Evolutionary conservation across 1,140 invertebrate species (phyloP), one percentile per base, ranked within the genome.

Genomic region (Acromyrmex echinatior): DNA sequence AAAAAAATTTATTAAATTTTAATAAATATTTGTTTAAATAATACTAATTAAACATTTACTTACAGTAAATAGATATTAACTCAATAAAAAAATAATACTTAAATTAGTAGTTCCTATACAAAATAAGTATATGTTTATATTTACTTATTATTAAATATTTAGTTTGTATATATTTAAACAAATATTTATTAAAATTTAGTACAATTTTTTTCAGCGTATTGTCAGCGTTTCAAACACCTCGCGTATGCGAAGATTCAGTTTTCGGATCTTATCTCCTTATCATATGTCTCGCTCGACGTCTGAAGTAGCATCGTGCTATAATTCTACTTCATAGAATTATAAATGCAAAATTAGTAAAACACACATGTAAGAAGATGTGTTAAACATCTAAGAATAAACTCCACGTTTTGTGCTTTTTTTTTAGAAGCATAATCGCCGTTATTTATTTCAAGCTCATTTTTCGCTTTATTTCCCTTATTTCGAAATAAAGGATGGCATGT

Each of bases 181-280:
- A 45, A 45, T 45, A 45, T 45, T 45, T 45, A 45, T 45, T 45
- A 45, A 45, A 45, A 45, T 45, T 45, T 45, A 45, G 39, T 45
- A 45, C 39, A 45, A 39, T 3, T 10, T 45, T 45, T 45, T 45
- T 45, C 39, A 45, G 9, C 9, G 9, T 45, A 14, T 76, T 10
- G 28, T 35, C 28, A 56, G 14, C 73, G 1, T n/a, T 58, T 16
- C n/a, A 39, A n/a, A 4, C 25, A n/a, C 9, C 73, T 35, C 62
- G 28, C 16, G 2, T 3, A 3, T 53, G n/a, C 5, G 28, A 51
- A 14, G 31, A 58, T 58, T 53, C 73, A 58, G 51, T 58, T 76
- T 56, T 14, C 28, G 28, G 12, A 51, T 58, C n/a, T 76, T 76
- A 76, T 76, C 53, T 35, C 31, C 53, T 76, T 76, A 76, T 76